Evolutionary conservation across 2,888 invertebrate genomes (phyloP), one percentile per base, ranked within the genome.

Genomic region (Ashinkailepas kermadecensis): DNA sequence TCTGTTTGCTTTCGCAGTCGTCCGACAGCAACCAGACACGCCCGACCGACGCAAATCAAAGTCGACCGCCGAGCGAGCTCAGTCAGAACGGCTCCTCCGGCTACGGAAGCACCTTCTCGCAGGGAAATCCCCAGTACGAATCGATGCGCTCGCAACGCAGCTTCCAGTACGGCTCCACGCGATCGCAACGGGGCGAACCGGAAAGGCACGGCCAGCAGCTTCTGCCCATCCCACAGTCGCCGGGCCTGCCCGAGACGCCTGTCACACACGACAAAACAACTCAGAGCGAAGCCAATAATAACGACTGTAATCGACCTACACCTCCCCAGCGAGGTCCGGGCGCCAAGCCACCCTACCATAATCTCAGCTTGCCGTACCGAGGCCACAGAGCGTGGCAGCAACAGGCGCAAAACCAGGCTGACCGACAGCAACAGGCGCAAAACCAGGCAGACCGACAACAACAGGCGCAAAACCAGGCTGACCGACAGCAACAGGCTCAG

Each of bases 61-160:
- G 64, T 84, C 85, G 88, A 79, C 88, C 88, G 39, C 85, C 88
- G 21, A 88, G 88, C 85, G 87, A 87, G 83, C 86, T 88, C 82
- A 88, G 88, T 84, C 87, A 87, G 81, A 86, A 87, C 81, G 88
- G 87, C 59, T 89, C 88, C 80, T 89, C 89, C 80, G 89, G 89
- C 81, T 89, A 89, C 85, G 89, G 89, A 80, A 89, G 89, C 39
- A 89, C 89, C 64, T 87, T 89, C 81, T 89, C 82, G 87, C 88
- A 86, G 78, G 78, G 74, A 23, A 79, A 79, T 23, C 57, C 57
- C 12, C 58, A 79, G 67, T 74, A 81, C 23, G 81, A 62, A 15
- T 78, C 81, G 21, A 74, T 74, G 74, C 54, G 74, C 21, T 74
- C 74, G 8, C 74, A 74, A 56, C 54, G 56, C 54, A 74, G 74